Evolutionary conservation across 2,113 vertebrate species (phyloP), one percentile per base, ranked within the genome.

Genomic region (Entelurus aequoreus): DNA sequence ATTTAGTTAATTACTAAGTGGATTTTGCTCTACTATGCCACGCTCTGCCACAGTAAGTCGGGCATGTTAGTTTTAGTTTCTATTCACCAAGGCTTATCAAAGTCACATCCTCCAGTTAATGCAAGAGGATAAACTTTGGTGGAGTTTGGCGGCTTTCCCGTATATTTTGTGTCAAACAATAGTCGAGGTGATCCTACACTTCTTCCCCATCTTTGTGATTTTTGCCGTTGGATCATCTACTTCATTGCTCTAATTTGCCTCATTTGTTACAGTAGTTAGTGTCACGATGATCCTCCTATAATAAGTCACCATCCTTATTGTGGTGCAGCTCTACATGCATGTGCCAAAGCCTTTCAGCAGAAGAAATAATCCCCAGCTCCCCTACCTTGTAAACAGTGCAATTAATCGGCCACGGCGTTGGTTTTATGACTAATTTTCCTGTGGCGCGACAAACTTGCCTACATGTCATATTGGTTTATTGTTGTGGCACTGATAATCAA

Each of bases 1-100:
- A 88, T 90, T 90, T 85, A 77, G 75, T 82, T 86, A 85, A 88
- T 88, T 85, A 89, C 75, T 74, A 86, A 87, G 74, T 80, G 79
- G 80, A 77, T 88, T 87, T 85, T 78, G 75, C 74, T 81, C 80
- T 19, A 50, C 74, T 82, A 78, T 72, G 71, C 76, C 53, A 69
- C 76, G 75, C 70, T 79, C 77, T 75, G 75, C 76, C 74, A 65
- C 71, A 77, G 70, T 67, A 69, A 83, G 78, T 86, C 77, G 82
- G 88, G 79, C 83, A 56, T 84, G 76, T 88, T 89, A 84, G 78
- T 83, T 86, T 79, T 84, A 79, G 71, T 80, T 81, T 80, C 67
- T 67, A 77, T 82, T 83, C 51, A 81, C 75, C 82, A 80, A 75
- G 78, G 82, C 81, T 87, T 86, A 81, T 51, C 68, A 76, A 28